Base-by-base conservation (phyloP, 2,113 vertebrate species). In the Irena cyanogastra region DNA sequence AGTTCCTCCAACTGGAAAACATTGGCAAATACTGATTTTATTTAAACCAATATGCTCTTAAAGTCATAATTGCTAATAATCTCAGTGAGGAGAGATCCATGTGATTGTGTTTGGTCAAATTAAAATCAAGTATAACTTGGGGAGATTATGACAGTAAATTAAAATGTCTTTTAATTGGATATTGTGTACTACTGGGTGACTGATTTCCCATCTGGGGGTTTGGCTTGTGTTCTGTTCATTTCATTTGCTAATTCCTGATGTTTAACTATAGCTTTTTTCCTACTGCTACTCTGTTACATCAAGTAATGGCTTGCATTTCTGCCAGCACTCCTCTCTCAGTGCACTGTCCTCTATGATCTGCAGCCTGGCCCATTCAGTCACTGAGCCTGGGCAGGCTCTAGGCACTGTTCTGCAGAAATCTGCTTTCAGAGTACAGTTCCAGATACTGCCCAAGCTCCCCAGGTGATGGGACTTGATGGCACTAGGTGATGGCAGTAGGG, bases 221-320 rank as follows among this genome's bases (percentile, higher is more conserved):
- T 87, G 83, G 50, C 19, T 0, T 84, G 41, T 83, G 45, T 35
- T 87, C 68, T 44, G 15, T 87, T 94, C 0, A 0, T 86, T 90
- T 83, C 66, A 75, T 88, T 76, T 95, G 74, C 83, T 89, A 86
- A 66, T 89, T 94, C 60, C 49, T 93, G 47, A 59, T 92, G 49
- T 74, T 83, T 66, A 93, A 70, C 75, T 52, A 3, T 45, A 80
- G 53, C 39, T 72, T 87, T 94, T 79, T 66, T 70, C 75, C 61
- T 72, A 1, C 45, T 91, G 54, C 63, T 80, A 1, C 77, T 85
- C 42, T 85, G 1, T 81, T 56, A 54, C 63, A 10, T 78, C n/a
- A 47, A 64, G 14, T 28, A 78, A 59, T 59, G 47, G 52, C 5
- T 90, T 90, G 49, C 42, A 56, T 39, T 49, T 60, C 49, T 86